Conservation (phyloP, 2,888 invertebrate genomes). For the Drosophila anomalata region DNA sequence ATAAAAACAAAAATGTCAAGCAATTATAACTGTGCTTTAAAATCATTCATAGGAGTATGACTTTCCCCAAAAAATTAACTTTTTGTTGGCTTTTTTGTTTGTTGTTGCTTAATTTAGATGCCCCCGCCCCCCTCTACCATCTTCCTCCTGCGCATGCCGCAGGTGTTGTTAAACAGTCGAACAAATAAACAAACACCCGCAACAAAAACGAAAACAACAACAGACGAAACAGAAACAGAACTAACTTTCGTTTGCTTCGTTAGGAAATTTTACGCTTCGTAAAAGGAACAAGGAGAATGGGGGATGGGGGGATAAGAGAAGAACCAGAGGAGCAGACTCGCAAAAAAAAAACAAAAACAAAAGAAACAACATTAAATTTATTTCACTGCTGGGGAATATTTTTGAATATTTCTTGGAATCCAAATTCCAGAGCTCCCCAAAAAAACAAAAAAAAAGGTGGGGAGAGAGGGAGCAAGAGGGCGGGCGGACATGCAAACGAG, state of each 20-base stretch:
- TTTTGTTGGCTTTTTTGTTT: slow-evolving; percentile 56
- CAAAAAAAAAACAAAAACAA: slow-evolving; percentile 51
- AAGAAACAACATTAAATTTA: slow-evolving; percentile 74
- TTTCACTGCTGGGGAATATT: slow-evolving; percentile 75
- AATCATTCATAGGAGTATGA: slow-evolving; percentile 36
- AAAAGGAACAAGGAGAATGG: slow-evolving; percentile 15
- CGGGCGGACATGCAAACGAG: slow-evolving; percentile 66
- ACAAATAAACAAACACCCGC: slow-evolving; percentile 72
- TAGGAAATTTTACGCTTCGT: slow-evolving; percentile 78
- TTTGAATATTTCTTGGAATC: slow-evolving; percentile 79
- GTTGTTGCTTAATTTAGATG: slow-evolving; percentile 70
- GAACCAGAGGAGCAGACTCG: slow-evolving; percentile 42
- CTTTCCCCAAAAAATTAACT: not conserved
- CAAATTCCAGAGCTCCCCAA: slow-evolving; percentile 60
- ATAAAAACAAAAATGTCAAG: slow-evolving; percentile 49
- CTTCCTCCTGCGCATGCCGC: slow-evolving; percentile 49
- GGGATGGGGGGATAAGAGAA: not conserved
- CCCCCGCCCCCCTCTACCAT: slow-evolving; percentile 24
- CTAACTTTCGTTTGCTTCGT: slow-evolving; percentile 77
- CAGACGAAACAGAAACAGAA: slow-evolving; percentile 42
- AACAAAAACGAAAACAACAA: slow-evolving; percentile 49
- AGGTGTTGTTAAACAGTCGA: slow-evolving; percentile 77
- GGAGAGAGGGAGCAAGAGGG: not conserved
- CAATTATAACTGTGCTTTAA: slow-evolving; percentile 47
- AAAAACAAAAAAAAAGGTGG: slow-evolving; percentile 23